phyloP scores from a whole-genome alignment of 2,888 invertebrate genomes.

The Trachelus troglodyta region DNA sequence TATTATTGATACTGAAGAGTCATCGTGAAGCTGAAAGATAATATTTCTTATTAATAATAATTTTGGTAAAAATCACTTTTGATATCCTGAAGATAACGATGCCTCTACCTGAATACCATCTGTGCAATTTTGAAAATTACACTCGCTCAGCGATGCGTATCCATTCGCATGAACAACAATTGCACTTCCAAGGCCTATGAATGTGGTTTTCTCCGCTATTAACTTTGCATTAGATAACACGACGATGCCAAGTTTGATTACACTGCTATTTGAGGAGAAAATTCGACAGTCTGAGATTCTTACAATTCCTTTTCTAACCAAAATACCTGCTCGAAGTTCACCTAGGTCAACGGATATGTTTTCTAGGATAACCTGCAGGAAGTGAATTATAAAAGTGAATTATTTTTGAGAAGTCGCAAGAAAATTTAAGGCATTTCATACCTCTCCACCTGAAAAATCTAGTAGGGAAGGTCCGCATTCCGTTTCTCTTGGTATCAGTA shows the following conservation, averaged over 20 bases:
- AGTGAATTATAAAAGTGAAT: background rate
- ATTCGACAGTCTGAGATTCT: slow-evolving; percentile 69
- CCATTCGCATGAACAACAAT: slow-evolving; percentile 62
- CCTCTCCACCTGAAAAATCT: slow-evolving; percentile 68
- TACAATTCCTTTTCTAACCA: slow-evolving; percentile 68
- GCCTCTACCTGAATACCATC: slow-evolving; percentile 55
- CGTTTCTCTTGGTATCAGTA: slow-evolving; percentile 65
- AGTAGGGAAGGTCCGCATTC: slow-evolving; percentile 69
- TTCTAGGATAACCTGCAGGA: slow-evolving; percentile 64
- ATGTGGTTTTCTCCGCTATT: slow-evolving; percentile 66
- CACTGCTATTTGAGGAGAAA: slow-evolving; percentile 67
- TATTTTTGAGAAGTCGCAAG: too few species aligned
- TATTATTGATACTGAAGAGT: slow-evolving; percentile 57
- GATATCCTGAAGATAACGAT: background rate
- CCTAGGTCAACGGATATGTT: slow-evolving; percentile 70
- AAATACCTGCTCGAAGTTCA: slow-evolving; percentile 68
- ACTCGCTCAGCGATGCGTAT: slow-evolving; percentile 55
- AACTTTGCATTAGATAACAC: slow-evolving; percentile 66
- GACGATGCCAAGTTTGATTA: slow-evolving; percentile 71
- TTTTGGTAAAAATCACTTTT: slow-evolving; percentile 9
- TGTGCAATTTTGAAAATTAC: slow-evolving; percentile 60
- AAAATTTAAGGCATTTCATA: slow-evolving; percentile 20
- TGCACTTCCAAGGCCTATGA: slow-evolving; percentile 69
- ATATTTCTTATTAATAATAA: background rate
- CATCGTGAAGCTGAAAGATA: slow-evolving; percentile 65